Evolutionary conservation across 2,888 invertebrate species (phyloP).

Genomic region (Flexamia atlantica): DNA sequence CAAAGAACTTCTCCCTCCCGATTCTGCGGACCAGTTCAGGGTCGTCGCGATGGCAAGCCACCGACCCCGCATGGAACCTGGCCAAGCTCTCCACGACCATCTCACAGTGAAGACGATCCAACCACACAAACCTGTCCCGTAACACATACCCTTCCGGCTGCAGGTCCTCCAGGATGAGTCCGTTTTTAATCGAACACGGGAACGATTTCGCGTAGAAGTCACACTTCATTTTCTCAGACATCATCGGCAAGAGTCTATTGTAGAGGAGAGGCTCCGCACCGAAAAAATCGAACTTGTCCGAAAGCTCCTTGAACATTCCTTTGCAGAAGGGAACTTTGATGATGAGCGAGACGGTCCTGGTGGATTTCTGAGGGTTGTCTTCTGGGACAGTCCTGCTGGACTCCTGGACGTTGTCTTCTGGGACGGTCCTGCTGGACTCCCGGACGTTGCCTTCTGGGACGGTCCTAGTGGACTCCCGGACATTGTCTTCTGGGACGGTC

Average conservation of each 20-base stretch:
- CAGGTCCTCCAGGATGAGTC: constrained; percentile 47
- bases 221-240: constrained; percentile 27
- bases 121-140: constrained; percentile 37
- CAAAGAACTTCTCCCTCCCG: constrained; percentile 15
- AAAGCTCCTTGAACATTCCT: constrained; percentile 11
- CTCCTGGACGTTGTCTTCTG: not conserved
- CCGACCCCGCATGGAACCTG: constrained; percentile 58
- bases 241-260: constrained; percentile 28
- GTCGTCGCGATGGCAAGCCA: constrained; percentile 3
- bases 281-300: constrained; percentile 1
- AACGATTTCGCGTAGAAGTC: constrained; percentile 1
- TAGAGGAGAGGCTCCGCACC: constrained; percentile 28
- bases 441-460: not conserved
- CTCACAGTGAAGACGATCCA: constrained; percentile 54
- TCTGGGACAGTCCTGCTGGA: not conserved
- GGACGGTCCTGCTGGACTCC: not conserved
- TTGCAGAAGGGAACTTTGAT: not conserved
- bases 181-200: not conserved
- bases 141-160: constrained; percentile 29
- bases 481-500: not conserved
- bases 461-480: not conserved
- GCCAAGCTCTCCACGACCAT: constrained; percentile 38
- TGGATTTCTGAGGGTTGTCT: no score
- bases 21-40: constrained; percentile 27
- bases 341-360: not conserved